These are phyloP conservation scores for Galaxias olidus DNA, from an alignment of 2,797 vertebrate species.

Conservation along the genomic window DNA sequence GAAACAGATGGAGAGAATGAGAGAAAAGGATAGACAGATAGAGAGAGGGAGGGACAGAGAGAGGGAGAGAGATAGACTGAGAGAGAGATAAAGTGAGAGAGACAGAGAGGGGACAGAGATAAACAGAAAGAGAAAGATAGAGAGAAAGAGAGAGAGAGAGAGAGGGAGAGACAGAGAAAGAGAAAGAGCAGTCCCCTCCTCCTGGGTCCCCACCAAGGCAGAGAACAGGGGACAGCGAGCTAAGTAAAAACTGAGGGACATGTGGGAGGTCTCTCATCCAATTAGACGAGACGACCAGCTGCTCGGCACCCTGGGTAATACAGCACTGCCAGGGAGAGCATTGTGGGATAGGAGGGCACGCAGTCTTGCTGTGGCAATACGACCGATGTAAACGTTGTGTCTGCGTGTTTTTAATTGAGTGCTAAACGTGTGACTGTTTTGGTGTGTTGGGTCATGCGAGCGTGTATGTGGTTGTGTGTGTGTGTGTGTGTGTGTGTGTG, in stretches of 20 bases:
- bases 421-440: neutral
- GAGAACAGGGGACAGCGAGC: conserved; percentile 53
- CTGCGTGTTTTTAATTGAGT: conserved; percentile 9
- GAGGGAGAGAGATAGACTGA: conserved; percentile 27
- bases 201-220: conserved; percentile 55
- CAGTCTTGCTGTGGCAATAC: neutral
- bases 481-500: conserved; percentile 4
- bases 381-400: neutral
- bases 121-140: neutral
- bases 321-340: conserved; percentile 30
- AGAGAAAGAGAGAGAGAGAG: neutral
- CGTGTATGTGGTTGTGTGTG: neutral
- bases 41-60: too few relatives aligned
- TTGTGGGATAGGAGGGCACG: conserved; percentile 18
- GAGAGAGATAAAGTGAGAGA: too few relatives aligned
- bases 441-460: neutral
- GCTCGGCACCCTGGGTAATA: conserved; percentile 54
- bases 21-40: neutral
- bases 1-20: neutral
- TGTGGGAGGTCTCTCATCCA: conserved; percentile 68
- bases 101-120: neutral
- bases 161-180: conserved; percentile 16
- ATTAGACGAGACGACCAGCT: conserved; percentile 52
- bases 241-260: conserved; percentile 45
- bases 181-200: conserved; percentile 50